Percentiles rank a stretch among this genome's conserved stretches.
Evolutionary conservation across 2,888 invertebrate genomes (phyloP).

Genomic region (Terebella lapidaria): DNA sequence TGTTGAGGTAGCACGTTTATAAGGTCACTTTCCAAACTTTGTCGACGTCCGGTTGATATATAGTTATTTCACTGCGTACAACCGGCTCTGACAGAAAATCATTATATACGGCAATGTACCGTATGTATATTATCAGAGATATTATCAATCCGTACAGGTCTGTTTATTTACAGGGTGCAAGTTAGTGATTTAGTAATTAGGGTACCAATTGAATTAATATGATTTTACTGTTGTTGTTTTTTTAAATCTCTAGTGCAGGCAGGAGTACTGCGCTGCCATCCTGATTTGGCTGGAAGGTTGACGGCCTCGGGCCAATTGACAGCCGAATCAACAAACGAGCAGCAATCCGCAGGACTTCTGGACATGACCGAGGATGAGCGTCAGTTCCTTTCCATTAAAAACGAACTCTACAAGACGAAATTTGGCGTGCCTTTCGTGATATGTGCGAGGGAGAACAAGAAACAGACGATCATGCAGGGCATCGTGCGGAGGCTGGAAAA

Average conservation of each 20-base stretch:
- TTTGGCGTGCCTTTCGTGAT: constrained; percentile 39
- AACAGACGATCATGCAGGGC: constrained; percentile 29
- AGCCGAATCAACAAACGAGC: constrained; percentile 23
- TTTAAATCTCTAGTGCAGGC: constrained; percentile 32
- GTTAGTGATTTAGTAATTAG: no score
- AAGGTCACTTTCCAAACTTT: no score
- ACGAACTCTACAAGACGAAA: constrained; percentile 27
- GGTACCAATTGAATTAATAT: no score
- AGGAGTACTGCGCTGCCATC: constrained; percentile 32
- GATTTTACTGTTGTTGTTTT: no score
- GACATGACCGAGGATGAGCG: neutral
- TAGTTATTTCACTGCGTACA: no score
- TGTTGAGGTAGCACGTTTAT: no score
- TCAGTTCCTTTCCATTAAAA: constrained; percentile 21
- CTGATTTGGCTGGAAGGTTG: constrained; percentile 32
- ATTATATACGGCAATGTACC: no score
- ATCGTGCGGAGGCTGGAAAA: constrained; percentile 26
- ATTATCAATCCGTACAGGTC: no score
- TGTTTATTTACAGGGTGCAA: no score
- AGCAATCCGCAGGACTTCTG: neutral
- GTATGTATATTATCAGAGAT: no score
- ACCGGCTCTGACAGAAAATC: no score
- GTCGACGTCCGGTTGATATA: no score
- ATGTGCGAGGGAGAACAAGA: constrained; percentile 34
- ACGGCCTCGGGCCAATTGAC: constrained; percentile 25